Percentiles rank a stretch among this genome's conserved stretches.
Conservation (phyloP, 1,140 invertebrate genomes). For the Drosophila dunni region DNA sequence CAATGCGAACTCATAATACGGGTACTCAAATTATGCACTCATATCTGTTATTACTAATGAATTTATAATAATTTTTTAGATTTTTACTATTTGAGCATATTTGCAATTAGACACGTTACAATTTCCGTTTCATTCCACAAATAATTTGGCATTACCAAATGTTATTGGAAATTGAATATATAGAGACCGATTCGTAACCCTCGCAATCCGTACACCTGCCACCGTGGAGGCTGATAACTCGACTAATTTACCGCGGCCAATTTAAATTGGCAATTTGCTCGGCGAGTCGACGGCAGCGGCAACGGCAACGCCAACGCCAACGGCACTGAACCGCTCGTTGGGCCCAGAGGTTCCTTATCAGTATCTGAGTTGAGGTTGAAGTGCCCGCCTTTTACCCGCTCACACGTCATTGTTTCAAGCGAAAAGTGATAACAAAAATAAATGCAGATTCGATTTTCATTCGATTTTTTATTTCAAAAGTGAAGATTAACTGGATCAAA, state of each 20-base stretch:
- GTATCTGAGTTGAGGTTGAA: slow-evolving; percentile 69
- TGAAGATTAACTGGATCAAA: background rate
- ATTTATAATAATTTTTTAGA: background rate
- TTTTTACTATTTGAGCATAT: slow-evolving; percentile 16
- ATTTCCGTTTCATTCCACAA: slow-evolving; percentile 54
- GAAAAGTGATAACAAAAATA: slow-evolving; percentile 15
- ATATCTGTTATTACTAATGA: slow-evolving; percentile 1
- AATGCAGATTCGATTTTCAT: background rate
- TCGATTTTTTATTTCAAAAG: background rate
- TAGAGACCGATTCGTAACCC: slow-evolving; percentile 52
- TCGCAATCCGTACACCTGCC: slow-evolving; percentile 67
- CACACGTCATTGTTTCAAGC: slow-evolving; percentile 64
- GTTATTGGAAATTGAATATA: slow-evolving; percentile 12
- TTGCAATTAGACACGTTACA: slow-evolving; percentile 56
- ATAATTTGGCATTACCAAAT: background rate
- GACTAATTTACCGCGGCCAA: slow-evolving; percentile 84
- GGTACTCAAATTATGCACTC: slow-evolving; percentile 45
- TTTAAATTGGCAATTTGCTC: slow-evolving; percentile 84
- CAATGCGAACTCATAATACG: slow-evolving; percentile 18
- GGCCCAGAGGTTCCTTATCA: slow-evolving; percentile 59
- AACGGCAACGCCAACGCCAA: slow-evolving; percentile 15
- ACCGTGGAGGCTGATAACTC: slow-evolving; percentile 83
- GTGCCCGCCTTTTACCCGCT: slow-evolving; percentile 49
- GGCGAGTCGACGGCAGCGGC: slow-evolving; percentile 28
- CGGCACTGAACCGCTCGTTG: slow-evolving; percentile 30